Conservation (phyloP, 2,113 vertebrate species). For the Gymnarchus niloticus region DNA sequence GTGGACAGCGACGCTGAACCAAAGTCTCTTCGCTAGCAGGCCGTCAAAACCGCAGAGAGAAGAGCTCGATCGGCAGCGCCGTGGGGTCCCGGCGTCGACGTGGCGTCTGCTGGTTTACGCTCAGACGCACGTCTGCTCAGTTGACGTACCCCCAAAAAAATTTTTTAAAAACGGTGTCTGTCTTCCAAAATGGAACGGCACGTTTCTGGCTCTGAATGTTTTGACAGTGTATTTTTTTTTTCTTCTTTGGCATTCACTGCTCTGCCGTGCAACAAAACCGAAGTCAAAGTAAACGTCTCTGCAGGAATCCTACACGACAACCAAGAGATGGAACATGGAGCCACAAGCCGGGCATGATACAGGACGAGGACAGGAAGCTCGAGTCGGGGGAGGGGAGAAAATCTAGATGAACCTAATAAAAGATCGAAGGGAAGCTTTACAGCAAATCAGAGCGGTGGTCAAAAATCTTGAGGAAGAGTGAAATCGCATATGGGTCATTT, state of each 20-base stretch:
- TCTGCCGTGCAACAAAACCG: constrained; percentile 20
- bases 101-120: constrained; percentile 16
- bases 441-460: not conserved
- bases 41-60: not conserved
- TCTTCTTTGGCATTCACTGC: constrained; percentile 66
- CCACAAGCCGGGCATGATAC: not conserved
- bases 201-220: constrained; percentile 10
- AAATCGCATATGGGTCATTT: not conserved
- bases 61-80: constrained; percentile 8
- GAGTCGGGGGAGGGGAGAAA: not conserved
- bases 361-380: not conserved
- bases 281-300: constrained; percentile 17
- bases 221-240: constrained; percentile 38
- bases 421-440: not conserved
- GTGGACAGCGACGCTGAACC: constrained; percentile 27
- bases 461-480: not conserved
- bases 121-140: not conserved
- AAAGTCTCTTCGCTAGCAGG: not conserved
- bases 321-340: not conserved
- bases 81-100: constrained; percentile 56
- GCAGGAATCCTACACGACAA: not conserved
- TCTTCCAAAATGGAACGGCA: constrained; percentile 26
- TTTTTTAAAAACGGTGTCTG: not conserved
- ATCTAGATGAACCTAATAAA: not conserved
- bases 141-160: not conserved